A percentile compares a stretch with the other conserved stretches of the same genome.
These are phyloP conservation scores for Philopotamus ludificatus DNA, from an alignment of 1,140 invertebrate genomes.

Conservation along the genomic window DNA sequence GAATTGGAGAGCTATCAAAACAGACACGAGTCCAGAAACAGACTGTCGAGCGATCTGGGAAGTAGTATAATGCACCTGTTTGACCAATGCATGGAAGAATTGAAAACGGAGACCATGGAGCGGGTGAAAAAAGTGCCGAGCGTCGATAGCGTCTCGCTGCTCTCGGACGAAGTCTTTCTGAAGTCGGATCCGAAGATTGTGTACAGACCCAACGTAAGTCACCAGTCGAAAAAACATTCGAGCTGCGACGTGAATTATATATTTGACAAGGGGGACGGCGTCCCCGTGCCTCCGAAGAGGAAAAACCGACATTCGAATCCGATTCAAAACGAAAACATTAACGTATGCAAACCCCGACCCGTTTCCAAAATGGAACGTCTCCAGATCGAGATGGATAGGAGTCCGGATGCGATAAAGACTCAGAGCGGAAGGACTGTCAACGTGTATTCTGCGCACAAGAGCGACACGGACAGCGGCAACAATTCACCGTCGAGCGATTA, in stretches of 20 bases:
- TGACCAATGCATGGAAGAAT: conserved; percentile 44
- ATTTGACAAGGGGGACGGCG: conserved; percentile 44
- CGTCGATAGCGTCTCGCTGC: conserved; percentile 32
- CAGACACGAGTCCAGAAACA: conserved; percentile 44
- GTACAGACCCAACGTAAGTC: conserved; percentile 44
- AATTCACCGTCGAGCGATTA: conserved; percentile 35
- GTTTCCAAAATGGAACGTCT: conserved; percentile 28
- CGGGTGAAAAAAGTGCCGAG: conserved; percentile 36
- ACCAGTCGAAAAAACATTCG: conserved; percentile 44
- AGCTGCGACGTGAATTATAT: conserved; percentile 44
- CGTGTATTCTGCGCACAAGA: conserved; percentile 1
- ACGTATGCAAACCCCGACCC: conserved; percentile 20
- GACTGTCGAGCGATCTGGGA: conserved; percentile 47
- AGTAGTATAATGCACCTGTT: conserved; percentile 48
- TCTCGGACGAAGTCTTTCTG: conserved; percentile 39
- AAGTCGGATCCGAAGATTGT: conserved; percentile 18
- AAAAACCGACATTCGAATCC: conserved; percentile 34
- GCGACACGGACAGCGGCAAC: conserved; percentile 37
- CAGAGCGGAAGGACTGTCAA: neutral
- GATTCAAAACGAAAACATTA: neutral
- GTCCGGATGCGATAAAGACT: conserved; percentile 11
- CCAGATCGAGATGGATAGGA: neutral
- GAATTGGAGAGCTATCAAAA: conserved; percentile 53
- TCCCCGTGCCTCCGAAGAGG: conserved; percentile 46
- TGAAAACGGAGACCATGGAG: conserved; percentile 36